These are phyloP conservation scores for Vimba vimba DNA, from an alignment of 2,113 vertebrate species.

Conservation along the genomic window DNA sequence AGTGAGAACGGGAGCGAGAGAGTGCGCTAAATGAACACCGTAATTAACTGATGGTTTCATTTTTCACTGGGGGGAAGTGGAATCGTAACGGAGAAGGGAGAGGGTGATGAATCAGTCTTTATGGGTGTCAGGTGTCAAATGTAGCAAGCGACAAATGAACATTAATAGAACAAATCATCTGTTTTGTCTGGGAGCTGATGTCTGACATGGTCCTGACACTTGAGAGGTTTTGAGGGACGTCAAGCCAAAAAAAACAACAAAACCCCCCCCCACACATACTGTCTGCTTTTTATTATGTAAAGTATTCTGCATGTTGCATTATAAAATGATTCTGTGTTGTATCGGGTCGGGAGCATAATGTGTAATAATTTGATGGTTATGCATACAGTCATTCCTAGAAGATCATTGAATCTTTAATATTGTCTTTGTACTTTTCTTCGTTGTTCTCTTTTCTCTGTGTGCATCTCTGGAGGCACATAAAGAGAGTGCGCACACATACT, in stretches of 20 bases:
- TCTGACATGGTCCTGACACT: conserved; percentile 15
- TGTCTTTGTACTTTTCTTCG: conserved; percentile 22
- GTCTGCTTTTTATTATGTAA: background rate
- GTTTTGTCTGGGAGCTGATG: conserved; percentile 23
- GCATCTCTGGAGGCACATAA: conserved; percentile 42
- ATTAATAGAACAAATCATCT: conserved; percentile 39
- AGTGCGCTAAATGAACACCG: conserved; percentile 34
- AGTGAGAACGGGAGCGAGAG: conserved; percentile 26
- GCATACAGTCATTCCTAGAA: conserved; percentile 44
- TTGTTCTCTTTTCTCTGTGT: background rate
- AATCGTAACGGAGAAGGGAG: conserved; percentile 26
- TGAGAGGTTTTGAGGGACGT: conserved; percentile 3
- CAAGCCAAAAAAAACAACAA: background rate
- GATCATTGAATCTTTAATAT: conserved; percentile 34
- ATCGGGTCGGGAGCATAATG: background rate
- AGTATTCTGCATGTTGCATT: background rate
- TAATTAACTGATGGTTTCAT: conserved; percentile 48
- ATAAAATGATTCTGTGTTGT: background rate
- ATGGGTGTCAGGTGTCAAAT: conserved; percentile 45
- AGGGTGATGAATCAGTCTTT: conserved; percentile 44
- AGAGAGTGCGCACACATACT: background rate
- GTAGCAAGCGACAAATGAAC: conserved; percentile 40
- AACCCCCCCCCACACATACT: background rate
- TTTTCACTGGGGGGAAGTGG: conserved; percentile 41
- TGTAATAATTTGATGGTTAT: background rate